phyloP scores from a whole-genome alignment of 1,140 invertebrate species.

The Trichomalopsis sarcophagae region DNA sequence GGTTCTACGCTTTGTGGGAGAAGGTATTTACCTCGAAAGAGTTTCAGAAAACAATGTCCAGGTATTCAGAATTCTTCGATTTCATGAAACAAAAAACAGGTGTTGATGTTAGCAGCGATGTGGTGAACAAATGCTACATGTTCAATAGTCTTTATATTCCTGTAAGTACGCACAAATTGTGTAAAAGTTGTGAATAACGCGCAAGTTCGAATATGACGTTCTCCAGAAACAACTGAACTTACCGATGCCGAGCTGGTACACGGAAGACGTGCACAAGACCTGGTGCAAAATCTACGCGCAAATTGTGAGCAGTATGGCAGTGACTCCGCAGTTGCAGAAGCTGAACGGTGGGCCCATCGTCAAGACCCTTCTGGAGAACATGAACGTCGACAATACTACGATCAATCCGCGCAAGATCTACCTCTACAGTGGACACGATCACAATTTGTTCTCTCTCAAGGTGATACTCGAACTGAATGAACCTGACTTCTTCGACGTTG shows the following conservation, averaged over 20 bases:
- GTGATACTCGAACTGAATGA: neutral
- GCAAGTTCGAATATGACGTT: neutral
- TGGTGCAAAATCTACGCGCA: neutral
- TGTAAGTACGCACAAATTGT: neutral
- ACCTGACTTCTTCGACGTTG: neutral
- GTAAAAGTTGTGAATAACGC: neutral
- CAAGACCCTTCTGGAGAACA: constrained; percentile 5
- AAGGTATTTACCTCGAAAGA: neutral
- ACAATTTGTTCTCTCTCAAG: neutral
- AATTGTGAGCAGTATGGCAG: neutral
- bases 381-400: neutral
- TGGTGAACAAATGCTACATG: neutral
- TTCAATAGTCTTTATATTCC: neutral
- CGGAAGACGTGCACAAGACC: neutral
- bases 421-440: constrained; percentile 19
- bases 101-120: neutral
- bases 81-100: neutral
- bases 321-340: neutral
- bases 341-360: neutral
- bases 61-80: neutral
- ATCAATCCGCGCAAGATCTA: constrained; percentile 1
- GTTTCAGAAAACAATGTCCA: neutral
- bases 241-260: constrained; percentile 19
- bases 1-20: neutral
- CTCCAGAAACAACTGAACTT: neutral